These are phyloP conservation scores for Saxidomus purpurata DNA, from an alignment of 1,140 invertebrate genomes.

Conservation along the genomic window DNA sequence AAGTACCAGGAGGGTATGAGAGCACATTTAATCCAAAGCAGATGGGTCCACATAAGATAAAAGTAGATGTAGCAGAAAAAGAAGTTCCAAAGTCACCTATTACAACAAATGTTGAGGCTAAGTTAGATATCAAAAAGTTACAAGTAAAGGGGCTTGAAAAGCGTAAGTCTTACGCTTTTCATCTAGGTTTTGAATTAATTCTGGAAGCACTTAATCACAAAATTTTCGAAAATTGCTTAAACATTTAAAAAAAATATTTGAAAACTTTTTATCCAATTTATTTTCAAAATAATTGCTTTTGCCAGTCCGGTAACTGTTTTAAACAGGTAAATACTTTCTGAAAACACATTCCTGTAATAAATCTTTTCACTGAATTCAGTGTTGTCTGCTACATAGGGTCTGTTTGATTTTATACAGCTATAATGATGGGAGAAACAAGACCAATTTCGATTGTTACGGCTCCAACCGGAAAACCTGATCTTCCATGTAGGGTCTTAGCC, in stretches of 20 bases:
- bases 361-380: too few species aligned
- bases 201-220: too few species aligned
- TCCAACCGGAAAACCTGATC: conserved; percentile 89
- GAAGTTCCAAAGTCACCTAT: conserved; percentile 83
- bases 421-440: conserved; percentile 88
- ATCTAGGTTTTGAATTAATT: not conserved
- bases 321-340: too few species aligned
- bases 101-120: conserved; percentile 87
- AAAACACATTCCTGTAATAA: too few species aligned
- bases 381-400: too few species aligned
- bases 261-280: too few species aligned
- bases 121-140: conserved; percentile 86
- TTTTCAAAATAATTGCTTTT: too few species aligned
- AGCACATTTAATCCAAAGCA: conserved; percentile 94
- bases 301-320: too few species aligned
- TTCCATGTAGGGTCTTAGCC: conserved; percentile 89
- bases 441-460: conserved; percentile 94
- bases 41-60: conserved; percentile 88
- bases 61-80: conserved; percentile 79
- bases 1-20: conserved; percentile 91
- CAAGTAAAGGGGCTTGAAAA: conserved; percentile 92
- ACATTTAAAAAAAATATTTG: too few species aligned
- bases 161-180: conserved; percentile 90
- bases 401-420: conserved; percentile 54
- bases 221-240: not conserved